Base-by-base conservation (phyloP, 2,888 invertebrate genomes). In the Seira musarum region DNA sequence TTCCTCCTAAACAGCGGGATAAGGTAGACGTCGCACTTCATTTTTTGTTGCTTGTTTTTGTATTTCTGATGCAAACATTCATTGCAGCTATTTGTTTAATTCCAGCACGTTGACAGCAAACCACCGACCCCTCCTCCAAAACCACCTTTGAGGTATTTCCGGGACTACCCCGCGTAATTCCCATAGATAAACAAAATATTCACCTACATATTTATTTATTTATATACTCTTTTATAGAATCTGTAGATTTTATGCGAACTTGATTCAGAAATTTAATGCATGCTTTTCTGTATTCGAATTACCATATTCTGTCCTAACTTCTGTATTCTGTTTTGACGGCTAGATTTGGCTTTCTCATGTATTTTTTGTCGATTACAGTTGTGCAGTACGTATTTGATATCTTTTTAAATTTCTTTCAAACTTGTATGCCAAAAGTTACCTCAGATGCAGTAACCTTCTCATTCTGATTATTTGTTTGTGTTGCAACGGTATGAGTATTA, bases 91-190 rank as follows among this genome's bases (percentile, higher is more conserved):
- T 21, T 5, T 60, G 2, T 60, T 60, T 21, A 53, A 60, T 60
- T 60, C 22, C 49, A 83, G 82, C 67, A 61, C 46, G 19, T 64
- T 5, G 84, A 84, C 13, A 75, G 61, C 17, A 81, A 78, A 40
- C 81, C 84, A 25, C 84, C 84, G 3, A 82, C 84, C 10, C 84
- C 84, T n/a, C 84, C 84, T 2, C 84, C 84, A 1, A 84, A 84
- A 61, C 80, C 80, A 10, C 80, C 80, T 0, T 30, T 80, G 57
- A 21, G 57, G 65, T 19, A 30, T 1, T 79, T 72, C 19, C 1
- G 66, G 53, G 67, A 72, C 5, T 61, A 53, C 53, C 60, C 71
- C 2, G 10, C 21, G 22, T 60, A 60, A 60, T n/a, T n/a, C 40
- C 40, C 13, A 49, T n/a, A n/a, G 49, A 49, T 49, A 8, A 30